Evolutionary conservation across 2,113 vertebrate species (phyloP).

Genomic region (Trogon melanurus): DNA sequence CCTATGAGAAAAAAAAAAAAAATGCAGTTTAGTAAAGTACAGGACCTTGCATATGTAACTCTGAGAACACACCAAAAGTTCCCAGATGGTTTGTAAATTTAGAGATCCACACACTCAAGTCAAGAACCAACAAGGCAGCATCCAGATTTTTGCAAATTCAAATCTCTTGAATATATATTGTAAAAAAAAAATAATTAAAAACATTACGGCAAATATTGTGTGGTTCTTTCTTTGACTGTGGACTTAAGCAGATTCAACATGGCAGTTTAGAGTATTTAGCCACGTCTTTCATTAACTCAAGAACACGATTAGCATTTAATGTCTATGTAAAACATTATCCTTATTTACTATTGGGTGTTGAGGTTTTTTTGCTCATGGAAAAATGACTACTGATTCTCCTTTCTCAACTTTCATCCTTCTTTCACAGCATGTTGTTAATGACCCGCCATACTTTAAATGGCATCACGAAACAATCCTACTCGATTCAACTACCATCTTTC

Average conservation of each 20-base stretch:
- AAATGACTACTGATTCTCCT: neutral
- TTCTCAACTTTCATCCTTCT: neutral
- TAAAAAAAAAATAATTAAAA: neutral
- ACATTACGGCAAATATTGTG: neutral
- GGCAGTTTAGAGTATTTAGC: neutral
- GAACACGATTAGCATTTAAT: neutral
- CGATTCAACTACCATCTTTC: neutral
- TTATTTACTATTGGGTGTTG: neutral
- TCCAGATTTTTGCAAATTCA: neutral
- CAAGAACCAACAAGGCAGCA: neutral
- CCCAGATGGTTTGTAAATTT: neutral
- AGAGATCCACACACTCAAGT: neutral
- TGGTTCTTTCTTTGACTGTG: neutral
- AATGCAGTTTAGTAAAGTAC: neutral
- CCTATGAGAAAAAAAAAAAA: neutral
- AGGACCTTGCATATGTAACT: neutral
- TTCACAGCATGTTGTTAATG: neutral
- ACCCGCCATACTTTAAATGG: neutral
- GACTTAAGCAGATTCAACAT: neutral
- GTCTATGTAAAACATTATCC: neutral
- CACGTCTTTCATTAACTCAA: neutral
- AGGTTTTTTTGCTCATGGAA: neutral
- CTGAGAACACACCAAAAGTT: neutral
- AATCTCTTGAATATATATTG: neutral
- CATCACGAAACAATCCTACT: neutral